phyloP scores from a whole-genome alignment of 2,888 invertebrate genomes.

The Autographa gamma region DNA sequence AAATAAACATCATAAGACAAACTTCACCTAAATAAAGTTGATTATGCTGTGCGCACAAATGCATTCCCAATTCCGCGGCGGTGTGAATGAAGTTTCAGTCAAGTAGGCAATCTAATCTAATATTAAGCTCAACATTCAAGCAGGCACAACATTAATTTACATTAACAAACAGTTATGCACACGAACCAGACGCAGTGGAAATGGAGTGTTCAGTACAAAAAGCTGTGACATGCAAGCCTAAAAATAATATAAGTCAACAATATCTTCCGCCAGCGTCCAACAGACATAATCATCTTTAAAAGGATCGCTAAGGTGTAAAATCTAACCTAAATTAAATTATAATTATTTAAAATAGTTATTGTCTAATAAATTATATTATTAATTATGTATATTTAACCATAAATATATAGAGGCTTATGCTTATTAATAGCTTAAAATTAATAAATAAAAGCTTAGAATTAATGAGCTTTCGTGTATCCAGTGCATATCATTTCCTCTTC shows the following conservation, averaged over 20 bases:
- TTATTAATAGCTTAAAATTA: too few relatives aligned
- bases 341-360: too few relatives aligned
- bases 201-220: conserved; percentile 47
- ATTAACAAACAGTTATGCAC: neutral
- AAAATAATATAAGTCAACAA: conserved; percentile 36
- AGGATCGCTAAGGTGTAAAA: neutral
- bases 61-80: neutral
- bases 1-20: too few relatives aligned
- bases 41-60: neutral
- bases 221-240: conserved; percentile 64
- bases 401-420: too few relatives aligned
- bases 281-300: conserved; percentile 80
- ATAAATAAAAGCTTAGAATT: too few relatives aligned
- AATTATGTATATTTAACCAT: too few relatives aligned
- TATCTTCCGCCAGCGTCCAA: conserved; percentile 59
- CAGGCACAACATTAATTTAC: neutral
- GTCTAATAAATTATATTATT: too few relatives aligned
- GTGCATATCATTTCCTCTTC: too few relatives aligned
- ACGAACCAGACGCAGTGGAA: conserved; percentile 23
- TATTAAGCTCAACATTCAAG: conserved; percentile 5
- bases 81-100: neutral
- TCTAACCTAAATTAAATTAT: neutral
- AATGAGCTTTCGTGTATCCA: too few relatives aligned
- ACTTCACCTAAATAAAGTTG: neutral
- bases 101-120: neutral